These are phyloP conservation scores for Chondrosia reniformis DNA, from an alignment of 37 sponge, comb jelly and placozoan genomes.

Conservation along the genomic window DNA sequence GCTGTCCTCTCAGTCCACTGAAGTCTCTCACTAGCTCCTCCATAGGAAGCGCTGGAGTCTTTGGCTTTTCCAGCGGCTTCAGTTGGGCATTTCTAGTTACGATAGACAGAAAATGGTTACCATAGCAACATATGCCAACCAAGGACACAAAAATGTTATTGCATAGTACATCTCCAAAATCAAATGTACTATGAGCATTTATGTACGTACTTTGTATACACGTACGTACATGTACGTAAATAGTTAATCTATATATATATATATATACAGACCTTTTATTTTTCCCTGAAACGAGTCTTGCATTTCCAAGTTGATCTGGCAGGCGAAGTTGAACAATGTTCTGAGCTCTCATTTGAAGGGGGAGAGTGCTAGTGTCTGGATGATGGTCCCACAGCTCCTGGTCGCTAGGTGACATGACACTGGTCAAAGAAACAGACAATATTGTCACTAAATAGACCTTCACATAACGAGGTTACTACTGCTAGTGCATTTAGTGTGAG, in stretches of 20 bases:
- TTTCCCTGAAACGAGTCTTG: neutral
- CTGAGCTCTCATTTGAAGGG: neutral
- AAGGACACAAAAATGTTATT: neutral
- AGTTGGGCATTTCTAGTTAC: constrained; percentile 13
- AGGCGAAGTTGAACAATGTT: neutral
- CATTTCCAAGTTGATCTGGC: neutral
- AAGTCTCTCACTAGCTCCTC: constrained; percentile 32
- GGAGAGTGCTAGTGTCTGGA: constrained; percentile 6
- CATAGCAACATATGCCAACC: neutral
- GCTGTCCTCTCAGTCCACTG: constrained; percentile 29
- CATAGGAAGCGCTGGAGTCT: constrained; percentile 50
- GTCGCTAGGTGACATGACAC: no score
- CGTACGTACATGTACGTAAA: neutral
- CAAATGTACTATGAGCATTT: neutral
- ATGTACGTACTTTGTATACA: neutral
- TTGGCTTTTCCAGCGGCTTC: constrained; percentile 54
- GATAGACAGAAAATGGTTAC: no score
- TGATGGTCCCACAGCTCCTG: constrained; percentile 2
- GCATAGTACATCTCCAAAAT: neutral
- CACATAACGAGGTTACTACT: no score
- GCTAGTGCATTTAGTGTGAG: neutral
- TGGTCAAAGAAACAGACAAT: no score
- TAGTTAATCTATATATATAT: neutral
- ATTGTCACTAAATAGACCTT: no score
- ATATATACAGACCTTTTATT: neutral